phyloP scores from a whole-genome alignment of 2,113 vertebrate genomes.

The Tychaedon coryphoeus region DNA sequence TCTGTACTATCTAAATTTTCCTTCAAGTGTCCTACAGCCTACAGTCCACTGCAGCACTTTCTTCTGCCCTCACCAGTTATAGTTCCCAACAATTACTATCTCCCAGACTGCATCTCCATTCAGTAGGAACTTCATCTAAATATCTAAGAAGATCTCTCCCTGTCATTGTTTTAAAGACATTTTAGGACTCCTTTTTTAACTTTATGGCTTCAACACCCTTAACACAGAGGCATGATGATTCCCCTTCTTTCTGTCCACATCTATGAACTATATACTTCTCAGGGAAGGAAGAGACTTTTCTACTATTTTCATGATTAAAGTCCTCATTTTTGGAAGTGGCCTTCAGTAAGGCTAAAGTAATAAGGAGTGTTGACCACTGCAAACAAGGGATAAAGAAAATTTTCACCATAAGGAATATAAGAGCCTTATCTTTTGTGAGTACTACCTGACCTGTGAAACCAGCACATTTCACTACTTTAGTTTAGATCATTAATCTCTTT shows the following conservation, averaged over 20 bases:
- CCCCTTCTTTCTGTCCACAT: not conserved
- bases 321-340: not conserved
- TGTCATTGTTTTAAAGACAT: not conserved
- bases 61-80: not conserved
- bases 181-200: not conserved
- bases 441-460: not conserved
- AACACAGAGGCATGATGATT: not conserved
- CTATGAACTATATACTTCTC: not conserved
- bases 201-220: not conserved
- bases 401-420: not conserved
- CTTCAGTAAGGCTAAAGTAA: not conserved
- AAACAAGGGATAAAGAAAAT: not conserved
- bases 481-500: not conserved
- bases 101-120: not conserved
- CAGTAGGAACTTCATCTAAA: not conserved
- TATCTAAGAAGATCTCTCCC: not conserved
- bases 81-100: not conserved
- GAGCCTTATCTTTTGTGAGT: accelerated
- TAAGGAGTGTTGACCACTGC: not conserved
- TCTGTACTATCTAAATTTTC: not conserved
- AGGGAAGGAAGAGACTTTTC: not conserved
- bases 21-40: not conserved
- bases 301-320: not conserved
- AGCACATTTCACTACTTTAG: not conserved
- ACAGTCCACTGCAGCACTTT: not conserved